These are phyloP conservation scores for Pyrrhia umbra DNA, from an alignment of 2,888 invertebrate genomes.

Conservation along the genomic window DNA sequence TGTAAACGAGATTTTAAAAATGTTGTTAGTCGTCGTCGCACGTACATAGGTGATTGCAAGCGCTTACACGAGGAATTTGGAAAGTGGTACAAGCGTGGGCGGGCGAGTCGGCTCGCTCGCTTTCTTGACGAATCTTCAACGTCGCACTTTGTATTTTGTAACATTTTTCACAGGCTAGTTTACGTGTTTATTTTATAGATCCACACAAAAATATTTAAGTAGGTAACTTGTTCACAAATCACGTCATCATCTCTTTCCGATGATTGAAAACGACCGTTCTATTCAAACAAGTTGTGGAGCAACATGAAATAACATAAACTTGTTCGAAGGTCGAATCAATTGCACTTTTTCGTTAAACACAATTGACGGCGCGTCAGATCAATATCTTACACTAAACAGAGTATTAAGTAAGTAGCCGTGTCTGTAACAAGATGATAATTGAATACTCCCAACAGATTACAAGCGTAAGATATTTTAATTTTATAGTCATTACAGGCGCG, in stretches of 20 bases:
- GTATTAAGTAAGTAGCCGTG: conserved; percentile 46
- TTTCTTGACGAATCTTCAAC: conserved; percentile 86
- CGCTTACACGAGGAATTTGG: conserved; percentile 89
- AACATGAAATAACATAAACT: conserved; percentile 21
- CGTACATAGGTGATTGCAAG: conserved; percentile 86
- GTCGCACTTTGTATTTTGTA: conserved; percentile 85
- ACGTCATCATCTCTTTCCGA: conserved; percentile 45
- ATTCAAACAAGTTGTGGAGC: conserved; percentile 23
- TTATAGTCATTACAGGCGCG: conserved; percentile 53
- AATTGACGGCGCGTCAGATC: conserved; percentile 40
- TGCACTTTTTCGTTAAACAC: conserved; percentile 44
- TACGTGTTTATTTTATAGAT: conserved; percentile 69
- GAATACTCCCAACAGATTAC: conserved; percentile 55
- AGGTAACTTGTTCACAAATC: conserved; percentile 44
- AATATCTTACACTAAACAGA: conserved; percentile 41
- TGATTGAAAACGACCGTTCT: conserved; percentile 39
- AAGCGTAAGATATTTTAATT: conserved; percentile 56
- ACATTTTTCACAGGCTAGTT: conserved; percentile 78
- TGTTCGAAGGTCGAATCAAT: conserved; percentile 39
- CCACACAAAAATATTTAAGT: conserved; percentile 46
- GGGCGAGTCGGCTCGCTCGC: conserved; percentile 83
- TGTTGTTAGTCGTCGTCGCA: conserved; percentile 73
- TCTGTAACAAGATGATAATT: conserved; percentile 57
- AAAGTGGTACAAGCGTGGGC: conserved; percentile 89
- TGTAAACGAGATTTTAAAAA: conserved; percentile 71